Evolutionary conservation across 2,113 vertebrate species (phyloP), one percentile per base, ranked within the genome.

Genomic region (Excalfactoria chinensis): DNA sequence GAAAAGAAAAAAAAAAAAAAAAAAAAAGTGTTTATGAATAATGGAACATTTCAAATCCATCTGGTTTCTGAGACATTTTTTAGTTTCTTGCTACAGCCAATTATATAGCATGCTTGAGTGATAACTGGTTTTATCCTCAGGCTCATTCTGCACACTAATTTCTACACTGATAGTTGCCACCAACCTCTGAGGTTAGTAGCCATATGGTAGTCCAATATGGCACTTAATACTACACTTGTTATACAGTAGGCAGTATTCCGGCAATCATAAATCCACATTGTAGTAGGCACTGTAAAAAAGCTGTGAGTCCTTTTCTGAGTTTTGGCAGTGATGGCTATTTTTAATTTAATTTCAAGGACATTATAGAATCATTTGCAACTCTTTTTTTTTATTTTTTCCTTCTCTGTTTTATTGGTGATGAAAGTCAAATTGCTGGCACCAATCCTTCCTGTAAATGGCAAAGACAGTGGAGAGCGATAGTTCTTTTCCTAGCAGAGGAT

Each of bases 1-100:
- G 96, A 37, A 37, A 93, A 93, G 75, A 84, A 41, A 41, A 41
- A 41, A 41, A 68, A 74, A 46, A 93, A 93, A 80, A 86, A 68
- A 74, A 46, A 55, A 86, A 89, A 97, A 94, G 93, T 96, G 97
- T 98, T 98, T 98, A 98, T 98, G 98, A 98, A 98, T 98, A 98
- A 98, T 98, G 98, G 98, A 98, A 98, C 97, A 98, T 98, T 98
- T 98, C 97, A 98, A 97, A 98, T 98, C 98, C 98, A 98, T 98
- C 98, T 98, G 98, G 97, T 98, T 98, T 97, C 97, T 35, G 96
- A 97, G 97, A 98, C 97, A 97, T 97, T 98, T 97, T 97, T 97
- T 96, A 97, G 95, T 97, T 98, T 97, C 96, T 98, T 98, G 95
- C 97, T 97, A 95, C 96, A 98, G 98, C 97, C 97, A 98, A 98